Evolutionary conservation across 2,113 vertebrate species (phyloP).

Genomic region (Tenebrosternarchus preto): DNA sequence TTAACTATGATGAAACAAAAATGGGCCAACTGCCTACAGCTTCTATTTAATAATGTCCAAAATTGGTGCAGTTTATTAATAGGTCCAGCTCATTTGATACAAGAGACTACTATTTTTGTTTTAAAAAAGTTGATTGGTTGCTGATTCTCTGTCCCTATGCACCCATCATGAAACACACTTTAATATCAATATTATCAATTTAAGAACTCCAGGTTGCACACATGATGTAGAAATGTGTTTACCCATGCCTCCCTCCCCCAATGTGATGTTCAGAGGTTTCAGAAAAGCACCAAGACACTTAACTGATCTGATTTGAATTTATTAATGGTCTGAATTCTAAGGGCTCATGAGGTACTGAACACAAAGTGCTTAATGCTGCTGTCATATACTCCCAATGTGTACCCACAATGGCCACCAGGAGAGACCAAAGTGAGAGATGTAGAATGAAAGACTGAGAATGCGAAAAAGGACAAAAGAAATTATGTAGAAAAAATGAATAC

Average conservation of each 20-base stretch:
- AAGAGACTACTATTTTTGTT: not conserved
- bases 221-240: too few species aligned
- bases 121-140: not conserved
- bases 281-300: not conserved
- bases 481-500: constrained; percentile 9
- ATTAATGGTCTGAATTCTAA: constrained; percentile 69
- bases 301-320: constrained; percentile 69
- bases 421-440: constrained; percentile 45
- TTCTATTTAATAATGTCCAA: not conserved
- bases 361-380: constrained; percentile 77
- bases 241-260: not conserved
- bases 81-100: not conserved
- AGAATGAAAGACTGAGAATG: constrained; percentile 54
- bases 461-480: constrained; percentile 42
- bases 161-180: too few species aligned
- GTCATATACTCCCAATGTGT: constrained; percentile 62
- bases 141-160: too few species aligned
- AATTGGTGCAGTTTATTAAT: not conserved
- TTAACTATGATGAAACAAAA: not conserved
- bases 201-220: too few species aligned
- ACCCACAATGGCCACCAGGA: constrained; percentile 37
- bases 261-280: not conserved
- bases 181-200: too few species aligned
- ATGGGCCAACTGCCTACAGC: not conserved
- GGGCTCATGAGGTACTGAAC: constrained; percentile 78